Conservation (phyloP, 92 coral and sea anemone genomes). For the Nematostella vectensis region DNA sequence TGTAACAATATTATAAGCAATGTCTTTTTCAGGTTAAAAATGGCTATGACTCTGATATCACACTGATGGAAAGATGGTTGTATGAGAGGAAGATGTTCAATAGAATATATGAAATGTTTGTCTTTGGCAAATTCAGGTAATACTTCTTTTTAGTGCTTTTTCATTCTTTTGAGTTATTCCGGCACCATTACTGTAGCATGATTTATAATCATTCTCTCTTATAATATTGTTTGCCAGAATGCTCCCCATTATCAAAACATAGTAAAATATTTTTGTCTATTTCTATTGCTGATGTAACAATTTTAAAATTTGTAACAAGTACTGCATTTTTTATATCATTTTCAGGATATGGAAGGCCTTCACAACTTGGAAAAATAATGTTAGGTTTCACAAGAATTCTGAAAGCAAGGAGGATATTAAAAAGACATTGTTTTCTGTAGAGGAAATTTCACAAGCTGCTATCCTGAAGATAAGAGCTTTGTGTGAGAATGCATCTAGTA, state of each 20-base stretch:
- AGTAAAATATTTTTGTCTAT: too few species aligned
- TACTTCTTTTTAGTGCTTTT: too few species aligned
- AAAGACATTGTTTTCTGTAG: conserved; percentile 52
- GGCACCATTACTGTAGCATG: too few species aligned
- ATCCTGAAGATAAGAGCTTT: conserved; percentile 53
- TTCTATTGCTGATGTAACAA: too few species aligned
- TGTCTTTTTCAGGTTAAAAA: conserved; percentile 33
- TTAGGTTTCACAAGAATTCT: conserved; percentile 50
- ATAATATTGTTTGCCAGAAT: too few species aligned
- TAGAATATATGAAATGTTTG: conserved; percentile 45
- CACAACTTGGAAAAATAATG: conserved; percentile 86
- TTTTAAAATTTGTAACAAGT: too few species aligned
- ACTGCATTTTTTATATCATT: too few species aligned
- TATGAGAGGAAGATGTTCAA: conserved; percentile 70
- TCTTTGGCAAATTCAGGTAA: conserved; percentile 86
- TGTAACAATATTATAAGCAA: conserved; percentile 4
- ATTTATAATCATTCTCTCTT: too few species aligned
- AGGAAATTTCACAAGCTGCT: conserved; percentile 50
- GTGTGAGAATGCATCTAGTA: conserved; percentile 88
- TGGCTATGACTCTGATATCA: conserved; percentile 58
- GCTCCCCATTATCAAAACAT: too few species aligned
- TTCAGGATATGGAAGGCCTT: conserved; percentile 88
- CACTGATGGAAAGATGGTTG: conserved; percentile 80
- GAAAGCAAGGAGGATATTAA: conserved; percentile 56
- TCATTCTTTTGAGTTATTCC: too few species aligned